Conservation (phyloP, 2,113 vertebrate genomes). For the Malurus cyaneus region DNA sequence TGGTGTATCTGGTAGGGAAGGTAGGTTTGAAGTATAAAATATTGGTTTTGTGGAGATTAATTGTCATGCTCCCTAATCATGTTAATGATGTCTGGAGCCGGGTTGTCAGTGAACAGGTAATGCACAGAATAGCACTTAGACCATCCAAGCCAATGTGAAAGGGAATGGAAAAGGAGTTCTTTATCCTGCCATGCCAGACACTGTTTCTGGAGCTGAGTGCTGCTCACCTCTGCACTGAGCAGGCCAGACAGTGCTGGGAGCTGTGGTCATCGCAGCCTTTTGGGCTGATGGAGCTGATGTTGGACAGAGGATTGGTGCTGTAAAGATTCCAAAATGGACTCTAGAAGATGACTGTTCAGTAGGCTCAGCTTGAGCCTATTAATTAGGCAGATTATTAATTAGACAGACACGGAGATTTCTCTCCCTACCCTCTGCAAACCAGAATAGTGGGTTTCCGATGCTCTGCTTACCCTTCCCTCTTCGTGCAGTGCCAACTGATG, state of each 20-base stretch:
- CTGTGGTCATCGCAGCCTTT: not conserved
- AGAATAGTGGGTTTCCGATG: not conserved
- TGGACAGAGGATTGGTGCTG: not conserved
- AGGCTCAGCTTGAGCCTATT: not conserved
- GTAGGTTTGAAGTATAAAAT: slow-evolving; percentile 5
- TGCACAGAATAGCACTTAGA: not conserved
- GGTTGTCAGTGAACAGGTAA: not conserved
- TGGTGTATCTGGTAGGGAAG: slow-evolving; percentile 9
- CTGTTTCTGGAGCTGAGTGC: not conserved
- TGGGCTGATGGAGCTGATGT: not conserved
- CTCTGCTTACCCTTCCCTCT: not conserved
- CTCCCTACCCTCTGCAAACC: not conserved
- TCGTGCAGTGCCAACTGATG: slow-evolving; percentile 83
- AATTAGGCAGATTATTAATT: not conserved
- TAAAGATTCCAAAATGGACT: not conserved
- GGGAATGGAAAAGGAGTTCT: not conserved
- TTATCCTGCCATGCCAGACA: not conserved
- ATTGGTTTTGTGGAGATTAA: not conserved
- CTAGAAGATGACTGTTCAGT: not conserved
- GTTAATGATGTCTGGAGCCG: slow-evolving; percentile 6
- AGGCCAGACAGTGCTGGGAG: not conserved
- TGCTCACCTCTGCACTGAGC: not conserved
- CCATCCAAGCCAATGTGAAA: not conserved
- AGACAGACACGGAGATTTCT: not conserved
- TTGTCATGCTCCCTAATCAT: not conserved